Base-by-base conservation (phyloP, 2,797 vertebrate species). In the Thalassophryne amazonica region DNA sequence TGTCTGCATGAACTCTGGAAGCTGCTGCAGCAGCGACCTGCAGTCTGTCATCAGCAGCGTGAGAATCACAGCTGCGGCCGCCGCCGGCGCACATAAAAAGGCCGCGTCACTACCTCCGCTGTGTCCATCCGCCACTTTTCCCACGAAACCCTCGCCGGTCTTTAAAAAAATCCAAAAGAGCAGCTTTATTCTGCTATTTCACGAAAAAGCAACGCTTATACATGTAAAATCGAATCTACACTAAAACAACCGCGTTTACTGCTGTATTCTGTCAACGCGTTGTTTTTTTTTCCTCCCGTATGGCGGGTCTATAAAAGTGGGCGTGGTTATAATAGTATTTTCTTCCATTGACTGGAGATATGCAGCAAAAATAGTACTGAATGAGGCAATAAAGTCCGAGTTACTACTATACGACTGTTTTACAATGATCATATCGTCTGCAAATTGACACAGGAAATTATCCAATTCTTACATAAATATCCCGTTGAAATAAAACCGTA, bases 1-100 rank as follows among this genome's bases (percentile, higher is more conserved):
- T n/a, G n/a, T n/a, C n/a, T n/a, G n/a, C n/a, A n/a, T n/a, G n/a
- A n/a, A n/a, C n/a, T n/a, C n/a, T n/a, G 7, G 5, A 48, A 48
- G 62, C 39, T 22, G 57, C 53, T 59, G 57, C 60, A 58, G 11
- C 14, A 10, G 62, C 50, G 19, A 39, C 29, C 39, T 34, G 24
- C 18, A 25, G 42, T 33, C 65, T 46, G 49, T 69, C 80, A 57
- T 40, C 56, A 37, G 55, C 76, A 59, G 61, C 62, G 49, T 70
- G 69, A 76, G 60, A 87, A 79, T 87, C 78, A 78, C 78, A 76
- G 69, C 72, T 69, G 63, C 68, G 43, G 2, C 31, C 42, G 24
- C 36, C 19, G 51, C 48, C 14, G 45, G 19, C 51, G 24, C 52
- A 50, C 62, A 55, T 84, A 82, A 76, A 72, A 56, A 13, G 8